These are phyloP conservation scores for Stylophora pistillata DNA, from an alignment of 64 coral and sea anemone species.

Conservation along the genomic window DNA sequence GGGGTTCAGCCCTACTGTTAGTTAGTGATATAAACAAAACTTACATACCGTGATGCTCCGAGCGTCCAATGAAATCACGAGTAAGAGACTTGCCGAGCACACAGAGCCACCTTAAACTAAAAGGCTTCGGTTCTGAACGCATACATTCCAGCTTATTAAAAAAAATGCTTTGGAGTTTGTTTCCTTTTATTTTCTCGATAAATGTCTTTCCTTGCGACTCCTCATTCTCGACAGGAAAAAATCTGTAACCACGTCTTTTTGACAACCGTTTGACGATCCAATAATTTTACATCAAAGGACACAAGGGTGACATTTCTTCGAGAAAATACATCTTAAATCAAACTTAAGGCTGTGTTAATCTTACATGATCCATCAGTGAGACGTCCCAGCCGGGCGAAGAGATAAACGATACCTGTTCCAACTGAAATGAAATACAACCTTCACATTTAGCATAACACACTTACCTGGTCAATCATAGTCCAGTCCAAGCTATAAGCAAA, in stretches of 20 bases:
- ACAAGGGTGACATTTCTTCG: neutral
- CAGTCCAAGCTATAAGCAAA: slow-evolving; percentile 99
- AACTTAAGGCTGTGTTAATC: neutral
- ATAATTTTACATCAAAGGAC: no score
- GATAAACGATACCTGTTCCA: neutral
- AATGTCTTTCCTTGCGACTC: neutral
- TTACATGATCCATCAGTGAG: slow-evolving; percentile 12
- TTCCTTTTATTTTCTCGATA: neutral
- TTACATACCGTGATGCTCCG: slow-evolving; percentile 35
- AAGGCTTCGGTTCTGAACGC: neutral
- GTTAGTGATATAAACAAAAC: neutral
- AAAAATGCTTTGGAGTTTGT: neutral
- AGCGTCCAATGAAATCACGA: slow-evolving; percentile 32
- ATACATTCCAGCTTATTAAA: neutral
- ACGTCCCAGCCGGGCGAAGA: neutral
- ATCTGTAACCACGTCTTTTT: no score
- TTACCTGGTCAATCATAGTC: slow-evolving; percentile 95
- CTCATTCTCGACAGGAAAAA: neutral
- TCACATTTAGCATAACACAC: slow-evolving; percentile 1
- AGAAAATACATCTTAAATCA: neutral
- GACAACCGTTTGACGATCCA: no score
- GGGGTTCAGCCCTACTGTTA: neutral
- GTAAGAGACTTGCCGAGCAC: slow-evolving; percentile 27
- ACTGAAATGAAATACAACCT: neutral
- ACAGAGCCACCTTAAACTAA: slow-evolving; percentile 48